Base-by-base conservation (phyloP, 2,888 invertebrate species). In the Abrostola triplasia region DNA sequence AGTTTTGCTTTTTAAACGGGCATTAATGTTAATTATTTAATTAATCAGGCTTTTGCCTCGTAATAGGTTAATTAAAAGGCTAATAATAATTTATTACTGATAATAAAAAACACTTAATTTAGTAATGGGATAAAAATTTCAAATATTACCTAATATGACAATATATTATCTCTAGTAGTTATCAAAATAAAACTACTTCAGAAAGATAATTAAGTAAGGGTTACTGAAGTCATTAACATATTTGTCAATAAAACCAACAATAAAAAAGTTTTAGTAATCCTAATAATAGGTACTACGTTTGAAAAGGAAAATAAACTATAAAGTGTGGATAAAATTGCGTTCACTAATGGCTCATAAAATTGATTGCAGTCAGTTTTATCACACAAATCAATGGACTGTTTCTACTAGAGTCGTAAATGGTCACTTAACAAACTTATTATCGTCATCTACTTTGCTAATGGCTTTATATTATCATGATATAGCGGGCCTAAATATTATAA, bases 311-410 rank as follows among this genome's bases (percentile, higher is more conserved):
- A 64, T 57, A 73, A 62, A 73, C 65, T 24, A n/a, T 35, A 47
- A 56, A 44, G 47, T 57, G 13, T 59, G 57, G 57, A 75, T 70
- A 67, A 79, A 70, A 79, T 76, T 70, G 71, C 76, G 69, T 71
- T 42, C 67, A 44, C 67, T 79, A 77, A 79, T 73, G 77, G 79
- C 76, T 68, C 72, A 79, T 79, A 79, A 79, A 79, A 72, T 73
- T 73, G 73, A 76, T 69, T 60, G 77, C 51, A 62, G 64, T 55
- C 63, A 47, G 51, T 73, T 79, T 79, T 79, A 79, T 73, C 68
- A 66, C 71, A 65, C 71, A 77, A 79, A 79, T 79, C 79, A 79
- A 77, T 79, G 72, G 70, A 67, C 52, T 53, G 75, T 67, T 67
- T 71, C 60, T 65, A 60, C 60, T 2, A 73, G 50, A 64, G 61